Percentiles rank a stretch among this genome's conserved stretches.
Conservation (phyloP, 2,113 vertebrate species). For the human region GRCh38 chr12:96067001-96067500, state of each 20-base stretch:
- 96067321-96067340: constrained; percentile 23
- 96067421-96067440: neutral
- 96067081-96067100: neutral
- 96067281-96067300: neutral
- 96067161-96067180: neutral
- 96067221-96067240: neutral
- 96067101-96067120: constrained; percentile 23
- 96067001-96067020: constrained; percentile 55
- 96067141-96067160: neutral
- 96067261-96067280: neutral
- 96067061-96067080: neutral
- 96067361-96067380: constrained; percentile 2
- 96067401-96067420: constrained; percentile 48
- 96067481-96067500: constrained; percentile 44
- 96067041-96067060: constrained; percentile 25
- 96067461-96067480: constrained; percentile 50
- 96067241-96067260: neutral
- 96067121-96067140: neutral
- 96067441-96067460: constrained; percentile 5
- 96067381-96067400: constrained; percentile 31
- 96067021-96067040: constrained; percentile 23
- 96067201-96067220: neutral
- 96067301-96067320: constrained; percentile 25
- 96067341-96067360: constrained; percentile 9
- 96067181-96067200: neutral